These are phyloP conservation scores for Piliocolobus tephrosceles DNA, from an alignment of 2,113 vertebrate genomes.

Conservation along the genomic window DNA sequence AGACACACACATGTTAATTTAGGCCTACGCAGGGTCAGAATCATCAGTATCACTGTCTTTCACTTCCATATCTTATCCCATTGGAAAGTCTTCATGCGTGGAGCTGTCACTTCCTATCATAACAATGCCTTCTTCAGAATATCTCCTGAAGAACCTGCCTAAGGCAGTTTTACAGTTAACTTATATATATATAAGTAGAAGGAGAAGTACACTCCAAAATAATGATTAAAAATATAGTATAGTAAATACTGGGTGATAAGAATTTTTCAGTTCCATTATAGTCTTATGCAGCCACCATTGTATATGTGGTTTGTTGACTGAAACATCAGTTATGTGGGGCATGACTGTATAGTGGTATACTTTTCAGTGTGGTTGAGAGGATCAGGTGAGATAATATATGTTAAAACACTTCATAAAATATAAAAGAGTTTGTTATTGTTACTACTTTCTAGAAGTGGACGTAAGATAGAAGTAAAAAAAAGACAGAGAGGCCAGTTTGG, in stretches of 20 bases:
- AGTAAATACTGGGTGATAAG: background rate
- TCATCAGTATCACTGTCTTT: background rate
- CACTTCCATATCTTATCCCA: background rate
- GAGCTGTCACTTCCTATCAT: background rate
- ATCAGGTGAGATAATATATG: background rate
- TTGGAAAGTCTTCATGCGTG: background rate
- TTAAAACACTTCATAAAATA: background rate
- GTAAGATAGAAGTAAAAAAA: background rate
- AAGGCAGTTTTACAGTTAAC: background rate
- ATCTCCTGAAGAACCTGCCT: background rate
- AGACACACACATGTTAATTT: background rate
- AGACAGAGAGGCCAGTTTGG: background rate
- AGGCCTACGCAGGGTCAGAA: background rate
- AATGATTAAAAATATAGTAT: background rate
- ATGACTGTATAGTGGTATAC: background rate
- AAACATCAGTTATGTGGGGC: background rate
- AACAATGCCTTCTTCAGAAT: background rate
- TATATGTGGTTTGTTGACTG: background rate
- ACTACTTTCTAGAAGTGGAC: background rate
- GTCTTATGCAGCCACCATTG: background rate
- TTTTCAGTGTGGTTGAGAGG: background rate
- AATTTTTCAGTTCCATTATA: background rate
- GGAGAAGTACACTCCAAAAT: background rate
- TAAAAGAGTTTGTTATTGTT: background rate
- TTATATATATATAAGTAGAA: background rate